Evolutionary conservation across 2,888 invertebrate genomes (phyloP).

Genomic region (Pheosia tremula): DNA sequence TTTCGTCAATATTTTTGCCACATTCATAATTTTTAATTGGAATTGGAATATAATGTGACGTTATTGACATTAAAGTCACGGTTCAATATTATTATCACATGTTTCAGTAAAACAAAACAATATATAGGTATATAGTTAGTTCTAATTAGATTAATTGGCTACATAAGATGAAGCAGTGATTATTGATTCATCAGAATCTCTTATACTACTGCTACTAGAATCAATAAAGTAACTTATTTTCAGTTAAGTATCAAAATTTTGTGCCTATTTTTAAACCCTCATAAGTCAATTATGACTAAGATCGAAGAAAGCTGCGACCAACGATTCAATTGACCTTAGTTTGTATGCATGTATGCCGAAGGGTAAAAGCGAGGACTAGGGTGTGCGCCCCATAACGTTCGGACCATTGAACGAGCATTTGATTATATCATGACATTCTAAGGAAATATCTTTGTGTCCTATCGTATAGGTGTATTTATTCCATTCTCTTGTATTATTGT

Average conservation of each 20-base stretch:
- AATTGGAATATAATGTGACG: slow-evolving; percentile 4
- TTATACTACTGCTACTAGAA: too few relatives aligned
- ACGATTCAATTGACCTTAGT: background rate
- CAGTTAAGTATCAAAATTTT: too few relatives aligned
- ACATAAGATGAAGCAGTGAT: background rate
- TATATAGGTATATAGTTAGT: background rate
- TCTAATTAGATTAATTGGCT: background rate
- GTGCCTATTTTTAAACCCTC: too few relatives aligned
- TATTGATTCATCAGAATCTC: too few relatives aligned
- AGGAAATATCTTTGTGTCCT: background rate
- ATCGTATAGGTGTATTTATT: too few relatives aligned
- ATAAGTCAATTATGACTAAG: too few relatives aligned
- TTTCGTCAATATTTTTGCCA: too few relatives aligned
- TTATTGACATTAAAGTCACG: slow-evolving; percentile 22
- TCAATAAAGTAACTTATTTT: too few relatives aligned
- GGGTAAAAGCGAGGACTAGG: background rate
- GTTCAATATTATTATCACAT: slow-evolving; percentile 27
- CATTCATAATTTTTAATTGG: too few relatives aligned
- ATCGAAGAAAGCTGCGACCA: too few relatives aligned
- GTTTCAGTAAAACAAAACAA: slow-evolving; percentile 14
- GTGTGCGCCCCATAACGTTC: background rate
- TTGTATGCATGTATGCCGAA: background rate
- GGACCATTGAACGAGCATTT: background rate
- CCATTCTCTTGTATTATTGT: too few relatives aligned
- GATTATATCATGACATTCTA: background rate